Conservation (phyloP, 2,888 invertebrate species). For the Heteromurus nitidus region DNA sequence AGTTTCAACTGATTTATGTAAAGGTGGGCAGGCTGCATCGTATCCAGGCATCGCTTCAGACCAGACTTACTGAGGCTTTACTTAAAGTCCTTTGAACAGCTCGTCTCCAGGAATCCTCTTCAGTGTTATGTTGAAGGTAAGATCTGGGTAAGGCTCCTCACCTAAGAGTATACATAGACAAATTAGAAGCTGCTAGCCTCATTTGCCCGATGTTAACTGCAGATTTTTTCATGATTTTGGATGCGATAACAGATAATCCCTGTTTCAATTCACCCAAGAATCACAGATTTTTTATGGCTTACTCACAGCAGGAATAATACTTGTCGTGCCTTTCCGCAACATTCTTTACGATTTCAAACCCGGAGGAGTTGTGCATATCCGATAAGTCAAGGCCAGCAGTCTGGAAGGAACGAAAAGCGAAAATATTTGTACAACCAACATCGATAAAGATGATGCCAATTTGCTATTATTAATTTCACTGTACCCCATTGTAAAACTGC, state of each 20-base stretch:
- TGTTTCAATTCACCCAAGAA: not conserved
- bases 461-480: not conserved
- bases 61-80: no score
- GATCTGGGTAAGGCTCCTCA: slow-evolving; percentile 27
- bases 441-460: no score
- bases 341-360: slow-evolving; percentile 19
- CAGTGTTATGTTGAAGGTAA: slow-evolving; percentile 34
- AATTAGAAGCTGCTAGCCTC: no score
- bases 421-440: no score
- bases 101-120: slow-evolving; percentile 41
- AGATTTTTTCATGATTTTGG: no score
- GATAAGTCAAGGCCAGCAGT: not conserved
- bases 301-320: slow-evolving; percentile 27
- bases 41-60: no score
- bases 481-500: slow-evolving; percentile 49
- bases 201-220: no score
- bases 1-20: no score
- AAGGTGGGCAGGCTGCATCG: no score
- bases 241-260: no score
- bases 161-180: not conserved
- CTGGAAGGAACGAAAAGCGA: slow-evolving; percentile 1
- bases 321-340: not conserved
- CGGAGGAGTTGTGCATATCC: slow-evolving; percentile 29
- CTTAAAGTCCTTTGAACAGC: slow-evolving; percentile 17
- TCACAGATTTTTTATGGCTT: no score